Percentiles rank a stretch among this genome's conserved stretches.
Conservation (phyloP, 2,888 invertebrate genomes). For the Odontocolon sp. region DNA sequence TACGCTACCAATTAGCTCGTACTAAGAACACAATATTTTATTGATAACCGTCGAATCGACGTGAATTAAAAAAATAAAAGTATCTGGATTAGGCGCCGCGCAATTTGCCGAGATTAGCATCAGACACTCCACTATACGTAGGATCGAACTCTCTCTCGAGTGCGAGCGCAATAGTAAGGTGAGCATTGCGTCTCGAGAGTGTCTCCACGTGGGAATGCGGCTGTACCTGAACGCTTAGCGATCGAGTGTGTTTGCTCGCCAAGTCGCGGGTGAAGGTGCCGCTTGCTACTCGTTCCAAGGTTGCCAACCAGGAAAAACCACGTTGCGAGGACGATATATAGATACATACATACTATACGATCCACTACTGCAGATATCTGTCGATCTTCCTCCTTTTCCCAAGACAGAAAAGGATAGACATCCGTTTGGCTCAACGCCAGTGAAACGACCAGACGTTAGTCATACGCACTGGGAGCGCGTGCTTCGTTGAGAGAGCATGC, state of each 20-base stretch:
- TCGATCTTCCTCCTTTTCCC: constrained; percentile 18
- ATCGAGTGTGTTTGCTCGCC: constrained; percentile 38
- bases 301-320: constrained; percentile 62
- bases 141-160: not conserved
- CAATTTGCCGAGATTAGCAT: constrained; percentile 40
- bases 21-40: too few species aligned
- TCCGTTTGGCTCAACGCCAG: constrained; percentile 66
- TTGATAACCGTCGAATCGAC: too few species aligned
- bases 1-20: too few species aligned
- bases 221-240: constrained; percentile 53
- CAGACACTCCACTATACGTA: not conserved
- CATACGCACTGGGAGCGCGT: constrained; percentile 55
- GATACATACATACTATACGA: constrained; percentile 8
- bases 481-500: constrained; percentile 38
- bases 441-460: constrained; percentile 67
- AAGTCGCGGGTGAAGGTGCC: constrained; percentile 50
- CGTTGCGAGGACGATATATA: not conserved
- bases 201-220: constrained; percentile 62
- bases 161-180: too few species aligned
- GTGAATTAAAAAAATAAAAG: too few species aligned
- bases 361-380: constrained; percentile 44
- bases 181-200: constrained; percentile 48
- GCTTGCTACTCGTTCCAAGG: constrained; percentile 54
- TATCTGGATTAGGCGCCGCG: constrained; percentile 17
- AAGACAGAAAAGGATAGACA: constrained; percentile 53